Conservation (phyloP, 2,888 invertebrate genomes). For the Orthonevra nobilis region DNA sequence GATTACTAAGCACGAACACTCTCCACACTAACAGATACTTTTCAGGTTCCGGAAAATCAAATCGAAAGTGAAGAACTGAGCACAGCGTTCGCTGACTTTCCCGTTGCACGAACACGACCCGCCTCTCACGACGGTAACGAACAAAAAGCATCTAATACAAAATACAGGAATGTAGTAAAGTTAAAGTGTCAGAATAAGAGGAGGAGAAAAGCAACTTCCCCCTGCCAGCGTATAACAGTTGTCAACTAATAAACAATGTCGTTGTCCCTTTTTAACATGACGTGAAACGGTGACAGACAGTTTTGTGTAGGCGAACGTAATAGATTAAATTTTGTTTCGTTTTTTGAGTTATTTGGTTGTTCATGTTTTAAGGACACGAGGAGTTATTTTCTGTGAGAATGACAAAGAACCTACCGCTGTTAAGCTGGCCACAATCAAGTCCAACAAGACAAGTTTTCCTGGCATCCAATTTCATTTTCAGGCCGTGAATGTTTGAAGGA, state of each 20-base stretch:
- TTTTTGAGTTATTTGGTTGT: too few species aligned
- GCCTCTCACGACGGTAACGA: slow-evolving; percentile 32
- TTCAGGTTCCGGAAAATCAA: slow-evolving; percentile 33
- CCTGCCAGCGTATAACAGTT: slow-evolving; percentile 37
- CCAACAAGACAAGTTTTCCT: too few species aligned
- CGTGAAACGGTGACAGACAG: background rate
- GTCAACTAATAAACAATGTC: too few species aligned
- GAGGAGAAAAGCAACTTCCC: slow-evolving; percentile 19
- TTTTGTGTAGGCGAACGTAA: background rate
- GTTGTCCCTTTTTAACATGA: slow-evolving; percentile 7
- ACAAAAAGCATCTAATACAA: slow-evolving; percentile 40
- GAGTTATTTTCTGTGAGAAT: too few species aligned
- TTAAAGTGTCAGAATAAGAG: slow-evolving; percentile 18
- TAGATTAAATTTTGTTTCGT: background rate
- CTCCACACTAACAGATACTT: background rate
- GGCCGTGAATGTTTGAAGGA: too few species aligned
- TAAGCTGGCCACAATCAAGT: too few species aligned
- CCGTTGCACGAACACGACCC: slow-evolving; percentile 35
- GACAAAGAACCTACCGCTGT: too few species aligned
- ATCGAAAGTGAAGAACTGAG: slow-evolving; percentile 31
- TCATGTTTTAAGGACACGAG: too few species aligned
- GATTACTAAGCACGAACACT: slow-evolving; percentile 16
- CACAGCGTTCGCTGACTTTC: slow-evolving; percentile 10
- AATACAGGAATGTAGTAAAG: slow-evolving; percentile 39
- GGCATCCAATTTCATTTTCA: too few species aligned